Percentiles rank a stretch among this genome's conserved stretches.
Evolutionary conservation across 2,888 invertebrate species (phyloP).

Genomic region (Pristionchus japonicus): DNA sequence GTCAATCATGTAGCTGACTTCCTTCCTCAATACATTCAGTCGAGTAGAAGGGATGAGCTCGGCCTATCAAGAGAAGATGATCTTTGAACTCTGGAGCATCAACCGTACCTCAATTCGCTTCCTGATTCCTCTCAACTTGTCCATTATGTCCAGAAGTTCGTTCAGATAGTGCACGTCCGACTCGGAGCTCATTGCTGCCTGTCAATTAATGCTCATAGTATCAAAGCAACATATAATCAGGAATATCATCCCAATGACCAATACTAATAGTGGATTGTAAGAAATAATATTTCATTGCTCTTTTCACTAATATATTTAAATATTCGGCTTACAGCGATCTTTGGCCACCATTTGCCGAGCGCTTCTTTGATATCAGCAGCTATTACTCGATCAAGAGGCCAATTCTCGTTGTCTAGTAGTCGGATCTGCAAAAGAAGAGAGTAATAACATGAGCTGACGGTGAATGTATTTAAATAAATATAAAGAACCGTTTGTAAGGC

Average conservation of each 20-base stretch:
- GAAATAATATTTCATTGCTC: too few relatives aligned
- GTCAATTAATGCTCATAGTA: too few relatives aligned
- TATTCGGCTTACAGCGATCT: not conserved
- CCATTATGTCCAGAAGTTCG: slow-evolving; percentile 24
- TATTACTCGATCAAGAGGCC: not conserved
- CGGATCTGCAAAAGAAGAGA: not conserved
- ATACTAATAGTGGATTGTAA: too few relatives aligned
- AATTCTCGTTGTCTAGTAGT: not conserved
- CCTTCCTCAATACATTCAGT: slow-evolving; percentile 52
- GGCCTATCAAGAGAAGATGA: too few relatives aligned
- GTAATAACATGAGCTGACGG: too few relatives aligned
- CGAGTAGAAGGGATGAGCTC: slow-evolving; percentile 57
- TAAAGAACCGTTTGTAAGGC: too few relatives aligned
- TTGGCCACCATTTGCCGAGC: slow-evolving; percentile 33
- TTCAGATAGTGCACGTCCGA: slow-evolving; percentile 41
- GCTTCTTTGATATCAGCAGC: slow-evolving; percentile 9
- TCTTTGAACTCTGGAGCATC: too few relatives aligned
- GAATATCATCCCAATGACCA: too few relatives aligned
- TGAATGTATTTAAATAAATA: too few relatives aligned
- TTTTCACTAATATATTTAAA: not conserved
- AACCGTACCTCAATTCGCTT: slow-evolving; percentile 4
- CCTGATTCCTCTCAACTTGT: not conserved
- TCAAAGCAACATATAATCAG: too few relatives aligned
- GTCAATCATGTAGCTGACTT: slow-evolving; percentile 56
- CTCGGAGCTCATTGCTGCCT: slow-evolving; percentile 1